Percentiles rank a stretch among this genome's conserved stretches.
These are phyloP conservation scores for Cossypha heuglini DNA, from an alignment of 2,797 vertebrate genomes.

Conservation along the genomic window DNA sequence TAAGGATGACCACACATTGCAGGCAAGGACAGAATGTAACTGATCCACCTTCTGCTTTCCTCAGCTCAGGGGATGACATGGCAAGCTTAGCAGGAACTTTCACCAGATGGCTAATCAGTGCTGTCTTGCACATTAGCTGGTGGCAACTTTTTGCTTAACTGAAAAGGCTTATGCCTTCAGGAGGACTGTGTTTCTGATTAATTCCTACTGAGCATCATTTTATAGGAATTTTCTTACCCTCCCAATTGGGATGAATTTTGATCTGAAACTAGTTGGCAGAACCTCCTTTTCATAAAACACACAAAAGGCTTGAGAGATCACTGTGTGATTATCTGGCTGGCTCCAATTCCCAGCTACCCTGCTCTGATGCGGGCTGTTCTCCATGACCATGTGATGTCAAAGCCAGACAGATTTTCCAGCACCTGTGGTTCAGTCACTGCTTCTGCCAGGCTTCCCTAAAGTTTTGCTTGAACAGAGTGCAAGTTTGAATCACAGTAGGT, in stretches of 20 bases:
- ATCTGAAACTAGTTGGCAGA: neutral
- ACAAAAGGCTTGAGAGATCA: neutral
- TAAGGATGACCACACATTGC: neutral
- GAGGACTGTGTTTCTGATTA: neutral
- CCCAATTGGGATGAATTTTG: neutral
- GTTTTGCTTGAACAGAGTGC: neutral
- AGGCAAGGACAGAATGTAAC: constrained; percentile 38
- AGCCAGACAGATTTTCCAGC: neutral
- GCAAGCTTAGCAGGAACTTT: constrained; percentile 40
- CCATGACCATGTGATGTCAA: neutral
- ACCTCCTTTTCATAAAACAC: neutral
- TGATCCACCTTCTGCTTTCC: constrained; percentile 45
- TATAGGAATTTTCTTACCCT: neutral
- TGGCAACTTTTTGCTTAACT: constrained; percentile 34
- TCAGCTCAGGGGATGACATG: constrained; percentile 2
- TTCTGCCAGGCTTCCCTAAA: constrained; percentile 22
- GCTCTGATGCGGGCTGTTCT: neutral
- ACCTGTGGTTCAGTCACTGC: neutral
- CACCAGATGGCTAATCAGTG: constrained; percentile 53
- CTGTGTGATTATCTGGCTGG: neutral
- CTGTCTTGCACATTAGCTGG: constrained; percentile 39
- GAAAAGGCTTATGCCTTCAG: neutral
- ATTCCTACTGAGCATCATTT: neutral
- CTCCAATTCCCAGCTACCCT: neutral
- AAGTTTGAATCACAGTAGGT: neutral